Conservation (phyloP, 2,888 invertebrate species). For the Tachina lurida region DNA sequence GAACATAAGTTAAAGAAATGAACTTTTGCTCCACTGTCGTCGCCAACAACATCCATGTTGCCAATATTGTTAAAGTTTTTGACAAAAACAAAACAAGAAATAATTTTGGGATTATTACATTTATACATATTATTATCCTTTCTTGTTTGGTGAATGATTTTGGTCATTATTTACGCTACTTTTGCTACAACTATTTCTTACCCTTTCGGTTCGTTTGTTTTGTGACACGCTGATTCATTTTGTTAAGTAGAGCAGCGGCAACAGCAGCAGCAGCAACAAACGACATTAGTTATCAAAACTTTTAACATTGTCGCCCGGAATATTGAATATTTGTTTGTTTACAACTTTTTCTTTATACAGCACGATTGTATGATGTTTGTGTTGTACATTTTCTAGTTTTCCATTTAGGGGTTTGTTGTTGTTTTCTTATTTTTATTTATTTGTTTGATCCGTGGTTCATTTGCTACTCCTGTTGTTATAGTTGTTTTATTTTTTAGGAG, state of each 20-base stretch:
- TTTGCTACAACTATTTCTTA: conserved; percentile 47
- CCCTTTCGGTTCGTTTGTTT: conserved; percentile 44
- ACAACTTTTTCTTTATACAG: not conserved
- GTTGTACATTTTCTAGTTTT: conserved; percentile 48
- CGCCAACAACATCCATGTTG: not conserved
- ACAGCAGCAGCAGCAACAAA: not conserved
- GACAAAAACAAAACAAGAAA: conserved; percentile 43
- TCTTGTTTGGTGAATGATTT: conserved; percentile 27
- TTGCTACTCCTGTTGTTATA: conserved; percentile 45
- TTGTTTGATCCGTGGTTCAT: conserved; percentile 57
- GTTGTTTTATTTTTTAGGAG: conserved; percentile 24
- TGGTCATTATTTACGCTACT: conserved; percentile 56
- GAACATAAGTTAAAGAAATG: not conserved
- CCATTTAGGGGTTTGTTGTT: conserved; percentile 35
- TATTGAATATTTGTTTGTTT: conserved; percentile 42
- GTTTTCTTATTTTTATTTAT: not conserved
- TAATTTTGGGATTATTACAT: conserved; percentile 37
- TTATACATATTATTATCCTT: conserved; percentile 1
- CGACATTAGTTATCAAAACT: conserved; percentile 58
- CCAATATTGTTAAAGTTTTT: conserved; percentile 55
- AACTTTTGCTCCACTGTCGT: conserved; percentile 27
- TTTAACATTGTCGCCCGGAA: conserved; percentile 58
- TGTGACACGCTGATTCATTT: conserved; percentile 41
- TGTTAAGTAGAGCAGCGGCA: conserved; percentile 51
- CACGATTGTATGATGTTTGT: conserved; percentile 3